Base-by-base conservation (phyloP, 92 coral and sea anemone genomes). In the Siderastrea siderea region DNA sequence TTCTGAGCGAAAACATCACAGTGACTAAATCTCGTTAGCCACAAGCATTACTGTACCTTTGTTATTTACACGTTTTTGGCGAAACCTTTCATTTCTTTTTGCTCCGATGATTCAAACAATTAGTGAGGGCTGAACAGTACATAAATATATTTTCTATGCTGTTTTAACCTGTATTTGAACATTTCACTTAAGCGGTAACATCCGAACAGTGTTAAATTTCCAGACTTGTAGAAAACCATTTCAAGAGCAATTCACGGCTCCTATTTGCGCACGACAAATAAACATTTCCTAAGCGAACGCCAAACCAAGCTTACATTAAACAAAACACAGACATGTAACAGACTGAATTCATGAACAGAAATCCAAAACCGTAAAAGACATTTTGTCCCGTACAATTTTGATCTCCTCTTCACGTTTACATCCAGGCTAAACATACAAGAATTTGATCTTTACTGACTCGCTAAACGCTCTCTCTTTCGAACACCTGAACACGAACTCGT, bases 91-190 rank as follows among this genome's bases (percentile, higher is more conserved):
- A 45, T 43, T 81, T 13, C 74, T 17, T 43, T 68, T 54, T 68
- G 11, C 57, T 44, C 52, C 47, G 85, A n/a, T 63, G 46, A 79
- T 50, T 50, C 3, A 54, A 70, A 4, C 86, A 82, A 82, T 82
- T 70, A 82, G 67, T 11, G 55, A 54, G 45, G 59, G 48, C 59
- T 49, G 53, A 14, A 11, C 60, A 65, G 16, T 12, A 17, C 43
- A 82, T 55, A n/a, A 82, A 70, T 58, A 44, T 14, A 71, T 82
- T 82, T 44, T 82, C 5, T 53, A 55, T 70, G 69, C 55, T 16
- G 52, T 53, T 69, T 69, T 71, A 17, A 58, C 71, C 66, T 57
- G 38, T 72, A 7, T 54, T 49, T 50, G 19, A 70, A 70, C 8
- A 15, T 58, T 47, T 17, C 46, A 68, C 68, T 47, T 2, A 6